Evolutionary conservation across 2,113 vertebrate genomes (phyloP), one percentile per base, ranked within the genome.

Genomic region (Gymnogyps californianus): DNA sequence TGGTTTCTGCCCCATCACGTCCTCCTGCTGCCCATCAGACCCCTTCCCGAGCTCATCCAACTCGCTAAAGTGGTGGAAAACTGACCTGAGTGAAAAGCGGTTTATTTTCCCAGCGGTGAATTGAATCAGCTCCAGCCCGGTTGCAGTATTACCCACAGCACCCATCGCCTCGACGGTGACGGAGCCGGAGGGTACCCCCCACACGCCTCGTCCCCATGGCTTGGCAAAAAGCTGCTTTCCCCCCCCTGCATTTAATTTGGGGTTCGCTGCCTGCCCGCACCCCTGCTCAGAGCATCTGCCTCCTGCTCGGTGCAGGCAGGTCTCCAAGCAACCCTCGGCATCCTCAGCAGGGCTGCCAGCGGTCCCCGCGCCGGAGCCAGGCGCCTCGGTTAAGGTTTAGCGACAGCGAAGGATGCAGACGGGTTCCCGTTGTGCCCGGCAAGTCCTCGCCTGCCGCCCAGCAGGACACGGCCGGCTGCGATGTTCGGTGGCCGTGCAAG

Each of bases 131-230:
- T 51, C 65, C 81, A 44, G 24, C 36, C 17, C 3, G 0, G 26
- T 1, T 66, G 20, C 44, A 15, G 9, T 18, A 34, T 55, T 8
- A 28, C 42, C 57, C 4, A 0, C 42, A 44, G 36, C 58, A 72
- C 75, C 58, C 66, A 36, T 32, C 1, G 0, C n/a, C 70, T 38
- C 3, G 2, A 9, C 0, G 2, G 28, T 20, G 81, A 10, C 13
- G 18, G 36, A 57, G 18, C 51, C 3, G 1, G 32, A 24, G 36
- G 18, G 18, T 16, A 7, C 11, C 15, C 26, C 4, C 19, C 8
- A 6, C 0, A 3, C 1, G 3, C 13, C 66, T 72, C 7, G 0
- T 46, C 69, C 47, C 46, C 38, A 4, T 21, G 67, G 18, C 34
- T 46, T 57, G 29, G 36, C 44, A n/a, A 58, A 46, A 4, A 46